Base-by-base conservation (phyloP, 2,888 invertebrate genomes). In the Chloroclysta siterata region DNA sequence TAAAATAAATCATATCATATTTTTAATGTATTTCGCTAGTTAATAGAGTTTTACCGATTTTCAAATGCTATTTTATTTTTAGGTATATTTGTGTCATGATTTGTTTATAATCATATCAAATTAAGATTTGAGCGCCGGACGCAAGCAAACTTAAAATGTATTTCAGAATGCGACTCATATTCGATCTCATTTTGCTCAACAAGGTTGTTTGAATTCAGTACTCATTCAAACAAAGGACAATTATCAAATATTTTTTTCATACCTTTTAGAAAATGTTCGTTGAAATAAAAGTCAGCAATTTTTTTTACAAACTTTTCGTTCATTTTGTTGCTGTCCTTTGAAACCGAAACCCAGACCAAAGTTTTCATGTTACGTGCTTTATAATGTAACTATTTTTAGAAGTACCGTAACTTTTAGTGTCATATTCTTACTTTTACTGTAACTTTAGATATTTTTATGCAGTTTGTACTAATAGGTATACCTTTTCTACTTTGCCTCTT, bases 341-440 rank as follows among this genome's bases (percentile, higher is more conserved):
- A 47, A 53, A 54, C 54, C 28, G 14, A 50, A 60, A 64, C 41
- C 46, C 39, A 65, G 33, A 65, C 72, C 72, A 72, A 72, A 72
- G 71, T 71, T 65, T 54, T 64, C 44, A 52, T 56, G 50, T 63
- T 65, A 60, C 59, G 50, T 60, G 28, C n/a, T n/a, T n/a, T 13
- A 28, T 28, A 53, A 17, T 46, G 17, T 17, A 39, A 39, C n/a
- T 51, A 46, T 41, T 28, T 48, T 17, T 14, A n/a, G 44, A 51
- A 52, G 55, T 63, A 54, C 59, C 59, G 29, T 61, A 56, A 63
- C 53, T 47, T 56, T 63, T 68, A 63, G 65, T 72, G 67, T 70
- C 67, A 66, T 68, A 71, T 63, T 65, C 53, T 55, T 68, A 64
- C 54, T 60, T 63, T 53, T 63, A 68, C 44, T 61, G 51, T 67